Percentiles rank a stretch among this genome's conserved stretches.
Conservation (phyloP, 2,113 vertebrate genomes). For the Osmerus eperlanus region DNA sequence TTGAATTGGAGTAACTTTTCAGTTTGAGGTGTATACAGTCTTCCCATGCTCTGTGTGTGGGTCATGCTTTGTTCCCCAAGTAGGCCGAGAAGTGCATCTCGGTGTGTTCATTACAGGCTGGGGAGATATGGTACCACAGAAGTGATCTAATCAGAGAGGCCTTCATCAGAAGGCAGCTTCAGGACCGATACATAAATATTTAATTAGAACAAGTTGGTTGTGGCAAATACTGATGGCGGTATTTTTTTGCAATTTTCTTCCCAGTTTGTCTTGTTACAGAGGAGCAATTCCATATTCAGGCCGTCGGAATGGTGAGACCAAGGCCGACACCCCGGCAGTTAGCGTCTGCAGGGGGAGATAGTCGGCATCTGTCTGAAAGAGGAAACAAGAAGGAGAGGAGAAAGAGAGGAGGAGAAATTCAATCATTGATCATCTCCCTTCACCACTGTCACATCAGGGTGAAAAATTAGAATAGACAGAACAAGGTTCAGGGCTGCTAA, state of each 20-base stretch:
- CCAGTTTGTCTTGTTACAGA: constrained; percentile 61
- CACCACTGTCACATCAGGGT: constrained; percentile 37
- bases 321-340: constrained; percentile 38
- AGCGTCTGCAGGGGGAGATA: constrained; percentile 55
- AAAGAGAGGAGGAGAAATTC: constrained; percentile 24
- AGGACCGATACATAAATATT: constrained; percentile 52
- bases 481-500: constrained; percentile 36
- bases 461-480: constrained; percentile 41
- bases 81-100: not conserved
- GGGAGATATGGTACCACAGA: not conserved
- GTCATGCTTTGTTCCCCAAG: constrained; percentile 10
- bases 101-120: constrained; percentile 16
- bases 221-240: constrained; percentile 59
- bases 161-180: constrained; percentile 24
- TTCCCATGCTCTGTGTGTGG: constrained; percentile 4
- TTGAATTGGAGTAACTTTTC: constrained; percentile 12
- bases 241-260: constrained; percentile 53
- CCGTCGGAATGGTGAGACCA: constrained; percentile 21
- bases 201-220: constrained; percentile 56
- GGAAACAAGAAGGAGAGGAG: constrained; percentile 25
- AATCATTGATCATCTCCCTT: constrained; percentile 56
- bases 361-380: constrained; percentile 39
- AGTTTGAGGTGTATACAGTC: not conserved
- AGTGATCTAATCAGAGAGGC: constrained; percentile 4
- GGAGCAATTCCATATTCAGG: constrained; percentile 47